Evolutionary conservation across 2,113 vertebrate genomes (phyloP).

Genomic region (Alexandromys fortis): DNA sequence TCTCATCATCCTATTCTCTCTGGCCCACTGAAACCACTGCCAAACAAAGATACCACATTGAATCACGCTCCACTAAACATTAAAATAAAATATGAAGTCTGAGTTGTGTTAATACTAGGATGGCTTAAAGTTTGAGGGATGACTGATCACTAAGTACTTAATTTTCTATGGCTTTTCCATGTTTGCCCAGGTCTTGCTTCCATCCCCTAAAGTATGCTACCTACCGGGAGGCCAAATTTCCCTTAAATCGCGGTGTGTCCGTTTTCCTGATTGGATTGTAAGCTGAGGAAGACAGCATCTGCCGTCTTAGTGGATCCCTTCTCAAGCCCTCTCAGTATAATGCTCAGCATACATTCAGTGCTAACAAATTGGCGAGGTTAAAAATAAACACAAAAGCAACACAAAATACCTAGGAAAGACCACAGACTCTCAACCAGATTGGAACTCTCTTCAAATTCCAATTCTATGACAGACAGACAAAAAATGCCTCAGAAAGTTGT

Average conservation of each 20-base stretch:
- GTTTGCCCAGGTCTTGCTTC: background rate
- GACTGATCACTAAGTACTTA: background rate
- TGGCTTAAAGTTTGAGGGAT: background rate
- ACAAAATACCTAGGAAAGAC: background rate
- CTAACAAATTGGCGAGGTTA: background rate
- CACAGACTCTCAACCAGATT: background rate
- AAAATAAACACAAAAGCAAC: background rate
- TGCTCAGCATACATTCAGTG: background rate
- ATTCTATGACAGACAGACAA: background rate
- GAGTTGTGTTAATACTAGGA: background rate
- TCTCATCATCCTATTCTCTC: background rate
- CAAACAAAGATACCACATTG: background rate
- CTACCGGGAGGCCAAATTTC: background rate
- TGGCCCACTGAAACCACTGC: background rate
- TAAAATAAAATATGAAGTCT: slow-evolving; percentile 7
- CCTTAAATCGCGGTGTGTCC: background rate
- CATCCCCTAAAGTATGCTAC: background rate
- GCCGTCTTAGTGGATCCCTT: background rate
- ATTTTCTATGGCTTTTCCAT: background rate
- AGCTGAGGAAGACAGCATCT: background rate
- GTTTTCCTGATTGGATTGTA: background rate
- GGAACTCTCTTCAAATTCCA: background rate
- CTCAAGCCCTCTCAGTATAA: background rate
- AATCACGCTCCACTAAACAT: background rate
- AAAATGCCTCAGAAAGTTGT: background rate